Percentiles rank a stretch among this genome's conserved stretches.
phyloP scores from a whole-genome alignment of 2,113 vertebrate genomes.

The Silurus asotus region DNA sequence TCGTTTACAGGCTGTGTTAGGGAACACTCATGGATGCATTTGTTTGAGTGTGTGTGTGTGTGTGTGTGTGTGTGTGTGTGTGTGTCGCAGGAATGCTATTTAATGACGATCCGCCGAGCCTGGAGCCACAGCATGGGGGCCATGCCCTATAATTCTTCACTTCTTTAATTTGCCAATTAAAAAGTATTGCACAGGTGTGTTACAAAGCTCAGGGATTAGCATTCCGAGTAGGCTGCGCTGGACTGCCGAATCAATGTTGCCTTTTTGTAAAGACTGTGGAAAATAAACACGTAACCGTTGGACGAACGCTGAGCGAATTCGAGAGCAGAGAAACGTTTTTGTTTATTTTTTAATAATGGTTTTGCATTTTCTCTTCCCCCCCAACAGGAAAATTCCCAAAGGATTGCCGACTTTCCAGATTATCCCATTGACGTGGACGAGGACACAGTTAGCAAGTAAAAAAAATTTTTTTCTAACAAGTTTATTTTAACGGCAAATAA shows the following conservation, averaged over 20 bases:
- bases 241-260: conserved; percentile 35
- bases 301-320: not conserved
- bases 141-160: conserved; percentile 56
- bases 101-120: conserved; percentile 67
- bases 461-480: not conserved
- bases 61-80: conserved; percentile 27
- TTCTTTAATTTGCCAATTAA: conserved; percentile 73
- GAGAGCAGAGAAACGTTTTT: not conserved
- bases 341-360: no score
- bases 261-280: conserved; percentile 5
- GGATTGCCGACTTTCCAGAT: conserved; percentile 64
- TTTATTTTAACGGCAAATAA: no score
- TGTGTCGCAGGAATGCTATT: conserved; percentile 64
- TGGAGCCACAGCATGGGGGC: conserved; percentile 64
- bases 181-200: conserved; percentile 73
- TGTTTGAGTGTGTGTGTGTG: not conserved
- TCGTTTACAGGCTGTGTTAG: conserved; percentile 51
- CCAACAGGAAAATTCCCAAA: conserved; percentile 58
- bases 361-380: not conserved
- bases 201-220: conserved; percentile 70
- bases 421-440: conserved; percentile 71
- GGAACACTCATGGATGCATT: conserved; percentile 3
- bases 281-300: not conserved
- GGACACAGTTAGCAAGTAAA: conserved; percentile 77
- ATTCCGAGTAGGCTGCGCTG: conserved; percentile 44